phyloP scores from a whole-genome alignment of 2,797 vertebrate genomes.

The Anas flavirostris region DNA sequence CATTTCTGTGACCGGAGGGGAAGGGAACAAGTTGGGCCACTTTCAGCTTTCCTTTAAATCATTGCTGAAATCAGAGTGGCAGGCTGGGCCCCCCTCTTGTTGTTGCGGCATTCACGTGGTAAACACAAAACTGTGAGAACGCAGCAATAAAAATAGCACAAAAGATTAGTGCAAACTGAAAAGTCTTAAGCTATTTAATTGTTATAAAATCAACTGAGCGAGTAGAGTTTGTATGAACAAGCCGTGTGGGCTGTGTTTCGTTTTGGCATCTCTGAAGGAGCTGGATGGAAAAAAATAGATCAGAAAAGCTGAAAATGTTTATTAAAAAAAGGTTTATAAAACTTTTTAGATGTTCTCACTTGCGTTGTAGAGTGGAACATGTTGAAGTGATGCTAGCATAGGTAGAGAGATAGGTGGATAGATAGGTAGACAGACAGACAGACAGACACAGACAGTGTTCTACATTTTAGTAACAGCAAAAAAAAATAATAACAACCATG shows the following conservation, averaged over 20 bases:
- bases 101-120: not conserved
- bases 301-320: not conserved
- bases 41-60: conserved; percentile 4
- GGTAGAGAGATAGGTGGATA: not conserved
- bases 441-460: not conserved
- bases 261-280: not conserved
- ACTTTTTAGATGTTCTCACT: not conserved
- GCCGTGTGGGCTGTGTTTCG: not conserved
- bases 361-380: not conserved
- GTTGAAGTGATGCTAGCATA: not conserved
- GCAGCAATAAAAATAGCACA: not conserved
- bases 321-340: not conserved
- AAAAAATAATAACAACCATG: accelerated
- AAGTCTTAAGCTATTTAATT: not conserved
- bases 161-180: not conserved
- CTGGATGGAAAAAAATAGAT: not conserved
- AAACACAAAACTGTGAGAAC: not conserved
- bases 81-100: not conserved
- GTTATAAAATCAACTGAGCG: not conserved
- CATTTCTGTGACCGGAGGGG: conserved; percentile 15
- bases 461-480: not conserved
- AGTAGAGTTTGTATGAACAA: not conserved
- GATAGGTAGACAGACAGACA: not conserved
- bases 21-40: not conserved
- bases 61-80: not conserved